phyloP scores from a whole-genome alignment of 2,888 invertebrate genomes.

The Hirtodrosophila cameraria region DNA sequence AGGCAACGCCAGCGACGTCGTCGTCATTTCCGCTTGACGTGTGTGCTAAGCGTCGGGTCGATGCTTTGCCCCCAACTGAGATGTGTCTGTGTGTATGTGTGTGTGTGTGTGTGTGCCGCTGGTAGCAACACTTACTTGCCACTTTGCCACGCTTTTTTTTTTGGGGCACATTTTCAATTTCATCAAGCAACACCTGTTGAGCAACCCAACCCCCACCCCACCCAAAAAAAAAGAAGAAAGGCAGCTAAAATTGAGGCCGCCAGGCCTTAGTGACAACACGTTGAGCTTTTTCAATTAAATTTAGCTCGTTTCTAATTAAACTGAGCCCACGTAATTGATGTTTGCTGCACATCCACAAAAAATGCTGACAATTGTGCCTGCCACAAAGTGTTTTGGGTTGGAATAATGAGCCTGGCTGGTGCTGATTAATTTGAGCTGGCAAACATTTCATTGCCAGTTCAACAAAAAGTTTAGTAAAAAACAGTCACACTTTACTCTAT shows the following conservation, averaged over 20 bases:
- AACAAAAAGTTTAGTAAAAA: no score
- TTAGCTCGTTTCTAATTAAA: constrained; percentile 56
- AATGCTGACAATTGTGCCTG: constrained; percentile 25
- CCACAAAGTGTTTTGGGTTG: constrained; percentile 23
- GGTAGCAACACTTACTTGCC: constrained; percentile 57
- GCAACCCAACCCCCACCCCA: constrained; percentile 11
- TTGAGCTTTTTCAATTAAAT: constrained; percentile 61
- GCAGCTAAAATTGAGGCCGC: constrained; percentile 18
- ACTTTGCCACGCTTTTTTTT: constrained; percentile 42
- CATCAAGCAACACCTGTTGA: constrained; percentile 60
- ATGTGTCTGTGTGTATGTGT: constrained; percentile 9
- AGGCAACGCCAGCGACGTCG: constrained; percentile 45
- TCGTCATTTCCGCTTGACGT: constrained; percentile 71
- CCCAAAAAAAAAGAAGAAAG: not conserved
- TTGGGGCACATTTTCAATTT: constrained; percentile 51
- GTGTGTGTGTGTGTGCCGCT: constrained; percentile 32
- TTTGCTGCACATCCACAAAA: constrained; percentile 19
- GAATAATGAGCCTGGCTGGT: constrained; percentile 1
- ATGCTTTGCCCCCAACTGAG: constrained; percentile 28
- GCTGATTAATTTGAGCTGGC: not conserved
- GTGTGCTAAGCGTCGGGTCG: constrained; percentile 41
- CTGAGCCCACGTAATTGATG: constrained; percentile 43
- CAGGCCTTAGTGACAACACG: constrained; percentile 26
- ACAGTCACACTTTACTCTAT: no score
- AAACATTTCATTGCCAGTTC: not conserved